Percentiles rank a stretch among this genome's conserved stretches.
Conservation (phyloP, 2,113 vertebrate genomes). For the Petroica traversi region DNA sequence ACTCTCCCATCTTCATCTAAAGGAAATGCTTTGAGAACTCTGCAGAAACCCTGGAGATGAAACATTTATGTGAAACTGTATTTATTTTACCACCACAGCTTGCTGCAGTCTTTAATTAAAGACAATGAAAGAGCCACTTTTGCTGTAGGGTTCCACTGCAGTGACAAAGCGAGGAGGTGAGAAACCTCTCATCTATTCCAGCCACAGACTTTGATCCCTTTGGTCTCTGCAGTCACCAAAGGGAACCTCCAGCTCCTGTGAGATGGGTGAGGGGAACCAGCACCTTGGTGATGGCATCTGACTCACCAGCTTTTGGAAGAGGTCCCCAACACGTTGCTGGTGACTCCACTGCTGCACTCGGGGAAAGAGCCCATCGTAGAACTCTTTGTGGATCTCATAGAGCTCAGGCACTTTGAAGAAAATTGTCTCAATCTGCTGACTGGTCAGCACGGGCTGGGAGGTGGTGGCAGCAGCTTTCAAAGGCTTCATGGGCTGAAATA, state of each 20-base stretch:
- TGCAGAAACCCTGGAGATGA: neutral
- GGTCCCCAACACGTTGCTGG: conserved; percentile 94
- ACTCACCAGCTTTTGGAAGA: conserved; percentile 97
- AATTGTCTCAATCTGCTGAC: conserved; percentile 97
- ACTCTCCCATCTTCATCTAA: neutral
- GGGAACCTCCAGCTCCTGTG: neutral
- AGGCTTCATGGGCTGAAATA: conserved; percentile 97
- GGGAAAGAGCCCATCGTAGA: conserved; percentile 92
- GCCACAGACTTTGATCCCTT: neutral
- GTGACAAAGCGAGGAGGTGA: neutral
- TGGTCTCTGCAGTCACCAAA: neutral
- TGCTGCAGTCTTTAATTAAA: neutral
- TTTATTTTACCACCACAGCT: neutral
- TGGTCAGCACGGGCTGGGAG: conserved; percentile 91
- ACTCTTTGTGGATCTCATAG: conserved; percentile 96
- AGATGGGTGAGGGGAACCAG: neutral
- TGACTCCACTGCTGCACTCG: conserved; percentile 95
- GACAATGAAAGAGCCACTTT: neutral
- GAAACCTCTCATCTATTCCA: neutral
- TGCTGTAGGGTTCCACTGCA: neutral
- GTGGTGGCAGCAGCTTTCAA: conserved; percentile 95
- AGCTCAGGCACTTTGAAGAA: conserved; percentile 99
- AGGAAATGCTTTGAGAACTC: neutral
- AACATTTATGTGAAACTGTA: neutral
- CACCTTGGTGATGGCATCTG: neutral